Evolutionary conservation across 2,797 vertebrate species (phyloP).

Genomic region (Schizothorax lantsangensis): DNA sequence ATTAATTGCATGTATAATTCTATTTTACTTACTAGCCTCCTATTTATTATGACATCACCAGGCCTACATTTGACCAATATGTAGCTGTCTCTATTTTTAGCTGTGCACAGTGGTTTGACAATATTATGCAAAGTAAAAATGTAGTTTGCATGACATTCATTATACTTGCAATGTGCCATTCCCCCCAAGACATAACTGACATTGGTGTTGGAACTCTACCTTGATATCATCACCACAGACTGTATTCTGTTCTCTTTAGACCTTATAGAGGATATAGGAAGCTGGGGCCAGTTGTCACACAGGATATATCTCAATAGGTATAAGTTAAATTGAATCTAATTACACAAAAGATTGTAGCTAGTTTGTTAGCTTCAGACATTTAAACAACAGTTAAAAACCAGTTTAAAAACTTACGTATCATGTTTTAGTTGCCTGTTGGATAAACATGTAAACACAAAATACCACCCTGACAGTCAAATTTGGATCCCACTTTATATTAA

Average conservation of each 20-base stretch:
- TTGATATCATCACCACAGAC: constrained; percentile 18
- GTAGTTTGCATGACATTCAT: constrained; percentile 59
- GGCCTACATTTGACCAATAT: background rate
- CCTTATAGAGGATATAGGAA: background rate
- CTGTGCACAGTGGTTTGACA: background rate
- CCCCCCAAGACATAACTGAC: background rate
- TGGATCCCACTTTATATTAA: no score
- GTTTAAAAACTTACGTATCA: background rate
- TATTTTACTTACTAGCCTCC: background rate
- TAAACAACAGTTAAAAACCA: no score
- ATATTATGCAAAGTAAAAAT: constrained; percentile 56
- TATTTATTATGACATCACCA: background rate
- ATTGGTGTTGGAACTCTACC: background rate
- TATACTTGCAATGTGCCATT: constrained; percentile 54
- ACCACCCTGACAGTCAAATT: no score
- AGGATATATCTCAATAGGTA: background rate
- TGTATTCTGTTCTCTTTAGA: constrained; percentile 6
- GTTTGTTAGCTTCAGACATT: background rate
- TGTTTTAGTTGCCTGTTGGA: background rate
- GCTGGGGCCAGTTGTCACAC: background rate
- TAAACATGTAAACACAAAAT: background rate
- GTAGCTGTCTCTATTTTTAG: background rate
- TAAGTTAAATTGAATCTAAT: background rate
- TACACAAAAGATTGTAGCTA: background rate
- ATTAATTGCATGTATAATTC: background rate